A percentile compares a stretch with the other conserved stretches of the same genome.
phyloP scores from a whole-genome alignment of 2,113 vertebrate species.

The Chionodraco myersi region DNA sequence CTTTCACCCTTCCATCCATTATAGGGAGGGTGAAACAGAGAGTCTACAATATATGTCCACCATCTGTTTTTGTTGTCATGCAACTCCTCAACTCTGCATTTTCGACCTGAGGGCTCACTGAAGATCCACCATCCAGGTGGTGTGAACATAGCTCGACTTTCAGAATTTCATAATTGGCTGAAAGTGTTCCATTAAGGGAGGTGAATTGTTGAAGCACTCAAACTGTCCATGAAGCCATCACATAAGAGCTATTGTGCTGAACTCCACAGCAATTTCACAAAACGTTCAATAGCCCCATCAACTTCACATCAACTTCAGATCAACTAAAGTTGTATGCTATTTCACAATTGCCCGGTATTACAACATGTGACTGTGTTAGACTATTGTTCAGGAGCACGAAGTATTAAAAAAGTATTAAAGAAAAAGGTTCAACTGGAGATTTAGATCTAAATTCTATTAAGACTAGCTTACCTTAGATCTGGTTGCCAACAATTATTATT shows the following conservation, averaged over 20 bases:
- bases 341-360: neutral
- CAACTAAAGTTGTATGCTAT: neutral
- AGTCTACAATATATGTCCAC: conserved; percentile 25
- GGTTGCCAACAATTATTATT: conserved; percentile 5
- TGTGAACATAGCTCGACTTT: conserved; percentile 27
- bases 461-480: neutral
- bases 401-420: neutral
- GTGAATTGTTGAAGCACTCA: conserved; percentile 38
- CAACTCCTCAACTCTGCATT: conserved; percentile 25
- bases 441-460: neutral
- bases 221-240: conserved; percentile 43
- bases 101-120: conserved; percentile 40
- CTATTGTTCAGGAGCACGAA: conserved; percentile 1
- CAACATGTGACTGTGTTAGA: neutral
- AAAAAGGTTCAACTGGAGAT: neutral
- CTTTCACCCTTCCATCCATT: conserved; percentile 21
- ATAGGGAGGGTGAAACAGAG: neutral
- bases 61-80: conserved; percentile 40
- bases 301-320: neutral
- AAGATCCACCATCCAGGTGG: conserved; percentile 59
- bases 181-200: conserved; percentile 16
- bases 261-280: conserved; percentile 2
- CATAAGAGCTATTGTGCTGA: conserved; percentile 3
- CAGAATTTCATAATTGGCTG: conserved; percentile 23
- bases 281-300: conserved; percentile 14